Evolutionary conservation across 1,140 invertebrate genomes (phyloP).

Genomic region (Hetaerina americana): DNA sequence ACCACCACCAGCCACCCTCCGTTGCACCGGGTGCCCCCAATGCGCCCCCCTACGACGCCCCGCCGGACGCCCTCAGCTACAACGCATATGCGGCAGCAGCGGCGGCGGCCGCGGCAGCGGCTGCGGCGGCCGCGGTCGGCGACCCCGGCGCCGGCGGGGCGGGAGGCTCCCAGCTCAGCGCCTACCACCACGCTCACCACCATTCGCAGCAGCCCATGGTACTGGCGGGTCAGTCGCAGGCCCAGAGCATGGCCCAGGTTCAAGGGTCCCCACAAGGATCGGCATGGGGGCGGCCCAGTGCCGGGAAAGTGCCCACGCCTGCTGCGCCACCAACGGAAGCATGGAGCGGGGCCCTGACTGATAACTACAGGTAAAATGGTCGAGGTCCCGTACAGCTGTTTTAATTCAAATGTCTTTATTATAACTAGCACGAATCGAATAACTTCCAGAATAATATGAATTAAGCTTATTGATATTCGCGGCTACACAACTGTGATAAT

Average conservation of each 20-base stretch:
- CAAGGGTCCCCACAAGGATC: not conserved
- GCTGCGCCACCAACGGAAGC: not conserved
- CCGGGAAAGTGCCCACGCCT: not conserved
- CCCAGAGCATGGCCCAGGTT: not conserved
- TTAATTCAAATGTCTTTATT: too few species aligned
- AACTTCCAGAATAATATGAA: too few species aligned
- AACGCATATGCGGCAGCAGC: not conserved
- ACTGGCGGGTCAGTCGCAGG: not conserved
- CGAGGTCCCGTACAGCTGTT: too few species aligned
- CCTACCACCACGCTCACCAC: not conserved
- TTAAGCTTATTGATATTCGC: too few species aligned
- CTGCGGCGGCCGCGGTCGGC: not conserved
- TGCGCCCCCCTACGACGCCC: not conserved
- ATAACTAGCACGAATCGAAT: too few species aligned
- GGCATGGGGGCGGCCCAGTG: not conserved
- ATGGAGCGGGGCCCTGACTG: not conserved
- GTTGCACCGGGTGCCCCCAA: not conserved
- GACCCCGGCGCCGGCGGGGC: not conserved
- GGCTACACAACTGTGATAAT: too few species aligned
- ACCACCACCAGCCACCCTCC: not conserved
- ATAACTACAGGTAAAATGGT: slow-evolving; percentile 6
- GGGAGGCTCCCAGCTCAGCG: not conserved
- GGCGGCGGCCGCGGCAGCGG: not conserved
- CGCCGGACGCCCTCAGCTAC: not conserved
- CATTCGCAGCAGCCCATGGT: not conserved